Conservation (phyloP, 2,113 vertebrate genomes). For the Camelus bactrianus region DNA sequence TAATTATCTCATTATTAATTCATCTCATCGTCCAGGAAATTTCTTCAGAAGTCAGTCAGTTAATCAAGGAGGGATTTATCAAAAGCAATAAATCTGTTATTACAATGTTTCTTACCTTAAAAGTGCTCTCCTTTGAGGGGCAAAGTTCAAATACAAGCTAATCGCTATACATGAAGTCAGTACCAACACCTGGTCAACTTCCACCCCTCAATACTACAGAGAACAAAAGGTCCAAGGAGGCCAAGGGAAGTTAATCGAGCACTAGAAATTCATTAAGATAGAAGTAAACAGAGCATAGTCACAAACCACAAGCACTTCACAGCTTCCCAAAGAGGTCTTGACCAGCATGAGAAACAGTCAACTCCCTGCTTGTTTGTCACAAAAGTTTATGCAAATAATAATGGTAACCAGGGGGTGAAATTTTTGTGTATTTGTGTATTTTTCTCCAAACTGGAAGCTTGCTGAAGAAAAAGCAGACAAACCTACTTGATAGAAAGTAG, state of each 20-base stretch:
- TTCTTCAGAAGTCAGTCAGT: not conserved
- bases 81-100: not conserved
- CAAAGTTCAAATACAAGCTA: conserved; percentile 43
- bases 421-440: not conserved
- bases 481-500: not conserved
- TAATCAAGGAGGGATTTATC: not conserved
- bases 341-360: not conserved
- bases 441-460: conserved; percentile 12
- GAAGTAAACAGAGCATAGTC: not conserved
- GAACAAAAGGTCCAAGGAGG: not conserved
- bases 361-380: not conserved
- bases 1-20: conserved; percentile 1
- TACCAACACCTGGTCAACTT: not conserved
- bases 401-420: not conserved
- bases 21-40: not conserved
- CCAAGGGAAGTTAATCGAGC: not conserved
- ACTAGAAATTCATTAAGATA: not conserved
- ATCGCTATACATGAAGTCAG: not conserved
- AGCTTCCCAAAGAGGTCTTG: not conserved
- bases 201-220: not conserved
- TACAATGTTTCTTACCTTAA: not conserved
- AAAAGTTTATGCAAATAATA: conserved; percentile 25
- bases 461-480: not conserved
- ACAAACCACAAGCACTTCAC: not conserved
- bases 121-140: not conserved